Base-by-base conservation (phyloP, 2,113 vertebrate genomes). In the Cyphomyrus discorhynchus region DNA sequence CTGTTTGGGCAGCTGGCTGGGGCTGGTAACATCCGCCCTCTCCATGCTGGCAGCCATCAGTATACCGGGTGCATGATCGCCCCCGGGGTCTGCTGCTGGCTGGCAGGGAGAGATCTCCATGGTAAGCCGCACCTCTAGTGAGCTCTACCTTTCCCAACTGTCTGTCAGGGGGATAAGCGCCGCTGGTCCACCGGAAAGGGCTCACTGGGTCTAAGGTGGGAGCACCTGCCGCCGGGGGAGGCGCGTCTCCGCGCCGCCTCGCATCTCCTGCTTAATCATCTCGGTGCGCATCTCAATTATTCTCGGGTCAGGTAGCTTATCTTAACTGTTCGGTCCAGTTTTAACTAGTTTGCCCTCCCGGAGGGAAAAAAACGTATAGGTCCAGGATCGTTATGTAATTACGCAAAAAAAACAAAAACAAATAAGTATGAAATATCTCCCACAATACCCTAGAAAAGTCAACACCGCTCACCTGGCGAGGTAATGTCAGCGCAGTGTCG, bases 81-180 rank as follows among this genome's bases (percentile, higher is more conserved):
- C 95, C 19, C 92, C 94, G 91, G 94, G 92, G 84, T 96, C 96
- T 4, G 92, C 88, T 8, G 89, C 91, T 82, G 95, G 93, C 56
- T 94, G 93, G 92, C 89, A 94, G 88, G 95, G 93, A 9, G 92
- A 92, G 24, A 93, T 77, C 88, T 96, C 95, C 96, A 96, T 96
- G 45, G 58, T 91, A 90, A 49, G 50, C 10, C 5, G 49, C 88
- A 56, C 56, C 74, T 66, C 6, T 45, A 52, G 42, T 39, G 31
- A n/a, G 35, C 6, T 8, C 58, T 88, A 62, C n/a, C 74, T 50
- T 85, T 21, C 82, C 24, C 24, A 17, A n/a, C 88, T 53, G 66
- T 46, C 56, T 85, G 9, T 82, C 88, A 53, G 49, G 49, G 24
- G 35, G 53, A n/a, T 86, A 11, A 39, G 58, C 62, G 80, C 52